phyloP scores from a whole-genome alignment of 2,113 vertebrate genomes.

The Eira barbara region DNA sequence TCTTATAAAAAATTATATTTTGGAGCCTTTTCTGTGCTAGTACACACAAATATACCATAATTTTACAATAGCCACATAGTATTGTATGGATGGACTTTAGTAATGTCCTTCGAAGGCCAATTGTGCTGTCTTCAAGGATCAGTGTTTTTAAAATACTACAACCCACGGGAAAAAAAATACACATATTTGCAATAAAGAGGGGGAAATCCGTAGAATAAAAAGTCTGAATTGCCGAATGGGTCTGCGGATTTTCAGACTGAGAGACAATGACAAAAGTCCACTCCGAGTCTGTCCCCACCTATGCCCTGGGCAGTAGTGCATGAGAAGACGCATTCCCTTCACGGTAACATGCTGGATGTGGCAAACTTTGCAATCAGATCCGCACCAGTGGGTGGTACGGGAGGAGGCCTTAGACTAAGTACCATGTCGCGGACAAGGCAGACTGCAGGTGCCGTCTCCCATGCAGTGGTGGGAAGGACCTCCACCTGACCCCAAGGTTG shows the following conservation, averaged over 20 bases:
- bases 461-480: accelerated
- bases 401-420: neutral
- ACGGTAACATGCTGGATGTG: too few relatives aligned
- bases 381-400: accelerated
- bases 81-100: neutral
- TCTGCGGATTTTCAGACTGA: neutral
- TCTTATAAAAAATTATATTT: neutral
- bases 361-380: neutral
- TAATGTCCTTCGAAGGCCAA: neutral
- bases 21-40: neutral
- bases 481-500: too few relatives aligned
- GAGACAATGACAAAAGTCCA: neutral
- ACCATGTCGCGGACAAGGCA: accelerated
- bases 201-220: neutral
- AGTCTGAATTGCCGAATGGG: neutral
- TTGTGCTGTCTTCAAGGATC: neutral
- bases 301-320: accelerated
- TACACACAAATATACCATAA: accelerated
- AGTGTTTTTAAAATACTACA: neutral
- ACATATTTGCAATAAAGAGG: neutral
- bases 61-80: neutral
- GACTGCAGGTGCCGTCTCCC: accelerated
- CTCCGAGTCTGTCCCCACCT: too few relatives aligned
- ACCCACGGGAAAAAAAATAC: neutral
- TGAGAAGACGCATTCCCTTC: accelerated